Evolutionary conservation across 2,797 vertebrate species (phyloP), one percentile per base, ranked within the genome.

Genomic region (Microcaecilia unicolor): DNA sequence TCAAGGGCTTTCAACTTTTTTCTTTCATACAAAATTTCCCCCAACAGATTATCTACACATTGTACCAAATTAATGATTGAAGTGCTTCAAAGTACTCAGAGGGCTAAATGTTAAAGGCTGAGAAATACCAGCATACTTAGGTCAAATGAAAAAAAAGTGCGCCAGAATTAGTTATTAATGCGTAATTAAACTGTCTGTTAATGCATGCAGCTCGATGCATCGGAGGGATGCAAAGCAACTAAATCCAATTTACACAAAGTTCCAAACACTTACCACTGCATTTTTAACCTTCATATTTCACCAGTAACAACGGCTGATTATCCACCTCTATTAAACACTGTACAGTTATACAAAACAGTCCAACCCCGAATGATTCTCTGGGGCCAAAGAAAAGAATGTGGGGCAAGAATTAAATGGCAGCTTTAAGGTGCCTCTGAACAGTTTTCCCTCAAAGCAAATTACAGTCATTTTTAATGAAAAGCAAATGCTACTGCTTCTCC

Each of bases 121-220:
- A 74, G 74, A 72, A 72, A 81, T 66, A 74, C 71, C 79, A 76
- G 88, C 88, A 87, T 86, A 84, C 83, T 76, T 80, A 72, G 61
- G 58, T 78, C 74, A 72, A 72, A 48, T 72, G 76, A 73, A 75
- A 70, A n/a, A 82, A 84, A 87, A 89, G 89, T 90, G 88, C 82
- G 88, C 89, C 86, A 81, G 83, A 81, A 88, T 90, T 80, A 83
- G 74, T 86, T 86, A 85, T 78, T 88, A 88, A 93, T 87, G 86
- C 85, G 84, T 76, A 91, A 90, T 86, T 87, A 83, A 92, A 96
- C 72, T 73, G 88, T 90, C 88, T 71, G 83, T 89, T 84, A 86
- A 92, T 84, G 90, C 94, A 99, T 99, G 96, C 96, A 97, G 88
- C 86, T 88, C 74, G 82, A 81, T 78, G 88, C 91, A 88, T 81